Evolutionary conservation across 2,888 invertebrate genomes (phyloP).

Genomic region (Carabus problematicus): DNA sequence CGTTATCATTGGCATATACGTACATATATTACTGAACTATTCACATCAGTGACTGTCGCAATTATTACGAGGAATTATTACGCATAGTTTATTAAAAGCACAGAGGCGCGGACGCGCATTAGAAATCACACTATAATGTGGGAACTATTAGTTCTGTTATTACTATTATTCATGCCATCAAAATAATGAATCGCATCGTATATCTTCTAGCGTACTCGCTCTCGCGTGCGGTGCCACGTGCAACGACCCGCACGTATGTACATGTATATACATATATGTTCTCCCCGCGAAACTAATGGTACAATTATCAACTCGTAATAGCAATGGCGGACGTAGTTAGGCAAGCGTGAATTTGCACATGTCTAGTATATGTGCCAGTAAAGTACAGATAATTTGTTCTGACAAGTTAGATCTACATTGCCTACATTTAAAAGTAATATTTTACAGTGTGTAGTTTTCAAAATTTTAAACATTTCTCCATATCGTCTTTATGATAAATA

Average conservation of each 20-base stretch:
- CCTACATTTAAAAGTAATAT: too few relatives aligned
- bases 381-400: too few relatives aligned
- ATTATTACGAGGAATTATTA: constrained; percentile 20
- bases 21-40: background rate
- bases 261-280: constrained; percentile 7
- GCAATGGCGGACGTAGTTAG: constrained; percentile 24
- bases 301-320: constrained; percentile 38
- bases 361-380: background rate
- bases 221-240: background rate
- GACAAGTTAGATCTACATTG: too few relatives aligned
- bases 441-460: too few relatives aligned
- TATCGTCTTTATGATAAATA: too few relatives aligned
- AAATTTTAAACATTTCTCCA: too few relatives aligned
- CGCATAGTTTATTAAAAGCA: constrained; percentile 27
- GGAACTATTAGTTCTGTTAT: constrained; percentile 41
- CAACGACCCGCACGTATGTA: background rate
- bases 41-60: constrained; percentile 12
- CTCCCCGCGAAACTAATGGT: constrained; percentile 27
- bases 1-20: background rate
- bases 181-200: constrained; percentile 38
- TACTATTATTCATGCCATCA: constrained; percentile 39
- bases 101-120: constrained; percentile 4
- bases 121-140: constrained; percentile 19
- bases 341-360: constrained; percentile 18
- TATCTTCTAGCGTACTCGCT: constrained; percentile 17